phyloP scores from a whole-genome alignment of 2,113 vertebrate genomes.

The Paramormyrops kingsleyae region DNA sequence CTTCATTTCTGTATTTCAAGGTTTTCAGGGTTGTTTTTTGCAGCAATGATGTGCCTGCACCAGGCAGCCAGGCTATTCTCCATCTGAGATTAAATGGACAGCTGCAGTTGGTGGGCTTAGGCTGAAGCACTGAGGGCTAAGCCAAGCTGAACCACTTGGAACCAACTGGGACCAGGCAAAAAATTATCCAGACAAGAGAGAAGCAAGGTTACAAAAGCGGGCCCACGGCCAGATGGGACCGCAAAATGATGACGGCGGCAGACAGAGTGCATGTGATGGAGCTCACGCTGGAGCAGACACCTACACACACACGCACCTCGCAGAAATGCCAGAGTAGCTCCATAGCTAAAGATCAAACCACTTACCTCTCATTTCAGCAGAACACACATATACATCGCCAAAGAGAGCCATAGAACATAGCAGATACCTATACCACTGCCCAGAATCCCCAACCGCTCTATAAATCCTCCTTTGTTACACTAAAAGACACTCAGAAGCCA shows the following conservation, averaged over 20 bases:
- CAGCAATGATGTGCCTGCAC: neutral
- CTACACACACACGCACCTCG: neutral
- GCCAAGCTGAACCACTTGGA: neutral
- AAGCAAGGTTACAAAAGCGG: neutral
- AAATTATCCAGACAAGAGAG: neutral
- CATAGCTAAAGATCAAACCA: neutral
- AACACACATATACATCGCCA: neutral
- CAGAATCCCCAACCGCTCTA: neutral
- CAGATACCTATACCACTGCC: neutral
- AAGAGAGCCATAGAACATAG: neutral
- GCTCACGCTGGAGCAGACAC: neutral
- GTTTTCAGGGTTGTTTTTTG: neutral
- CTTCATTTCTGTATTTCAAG: neutral
- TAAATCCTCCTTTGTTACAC: neutral
- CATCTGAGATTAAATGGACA: neutral
- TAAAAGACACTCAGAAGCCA: neutral
- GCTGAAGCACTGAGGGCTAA: neutral
- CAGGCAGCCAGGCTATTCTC: neutral
- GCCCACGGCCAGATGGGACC: neutral
- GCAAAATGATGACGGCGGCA: neutral
- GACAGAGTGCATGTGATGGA: neutral
- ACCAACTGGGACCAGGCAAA: neutral
- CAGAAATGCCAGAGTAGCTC: neutral
- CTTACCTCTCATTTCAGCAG: neutral
- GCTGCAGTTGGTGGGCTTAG: neutral